These are phyloP conservation scores for Decapterus maruadsi DNA, from an alignment of 2,797 vertebrate genomes.

Conservation along the genomic window DNA sequence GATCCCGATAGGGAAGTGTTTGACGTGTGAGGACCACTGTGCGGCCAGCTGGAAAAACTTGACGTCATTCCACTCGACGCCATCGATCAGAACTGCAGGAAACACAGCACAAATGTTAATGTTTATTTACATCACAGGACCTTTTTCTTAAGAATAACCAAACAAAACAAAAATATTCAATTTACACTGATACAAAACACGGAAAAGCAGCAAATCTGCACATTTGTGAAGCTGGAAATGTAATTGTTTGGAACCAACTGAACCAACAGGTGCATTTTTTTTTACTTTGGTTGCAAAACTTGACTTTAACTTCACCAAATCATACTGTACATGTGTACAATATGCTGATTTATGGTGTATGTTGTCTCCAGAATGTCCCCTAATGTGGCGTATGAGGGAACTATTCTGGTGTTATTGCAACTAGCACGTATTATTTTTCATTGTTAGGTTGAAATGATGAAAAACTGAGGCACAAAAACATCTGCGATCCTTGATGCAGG, in stretches of 20 bases:
- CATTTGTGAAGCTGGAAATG: background rate
- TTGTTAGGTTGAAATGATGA: no score
- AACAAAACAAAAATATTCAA: background rate
- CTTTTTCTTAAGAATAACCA: background rate
- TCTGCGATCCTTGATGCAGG: background rate
- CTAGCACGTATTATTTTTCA: no score
- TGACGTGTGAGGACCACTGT: conserved; percentile 99
- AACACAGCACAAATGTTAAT: conserved; percentile 23
- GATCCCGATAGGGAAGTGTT: conserved; percentile 97
- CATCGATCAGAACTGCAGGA: conserved; percentile 93
- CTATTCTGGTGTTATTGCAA: background rate
- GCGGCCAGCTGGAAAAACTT: conserved; percentile 99
- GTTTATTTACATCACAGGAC: background rate
- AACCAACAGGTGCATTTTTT: background rate
- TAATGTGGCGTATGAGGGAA: background rate
- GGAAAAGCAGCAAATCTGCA: background rate
- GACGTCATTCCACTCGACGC: conserved; percentile 97
- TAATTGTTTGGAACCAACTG: background rate
- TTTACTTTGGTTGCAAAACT: no score
- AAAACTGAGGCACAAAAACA: background rate
- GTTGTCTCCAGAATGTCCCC: background rate
- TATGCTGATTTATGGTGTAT: no score
- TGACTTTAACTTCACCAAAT: background rate
- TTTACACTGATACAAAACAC: background rate
- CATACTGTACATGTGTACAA: no score